Evolutionary conservation across 2,113 vertebrate species (phyloP).

Genomic region (Reinhardtius hippoglossoides): DNA sequence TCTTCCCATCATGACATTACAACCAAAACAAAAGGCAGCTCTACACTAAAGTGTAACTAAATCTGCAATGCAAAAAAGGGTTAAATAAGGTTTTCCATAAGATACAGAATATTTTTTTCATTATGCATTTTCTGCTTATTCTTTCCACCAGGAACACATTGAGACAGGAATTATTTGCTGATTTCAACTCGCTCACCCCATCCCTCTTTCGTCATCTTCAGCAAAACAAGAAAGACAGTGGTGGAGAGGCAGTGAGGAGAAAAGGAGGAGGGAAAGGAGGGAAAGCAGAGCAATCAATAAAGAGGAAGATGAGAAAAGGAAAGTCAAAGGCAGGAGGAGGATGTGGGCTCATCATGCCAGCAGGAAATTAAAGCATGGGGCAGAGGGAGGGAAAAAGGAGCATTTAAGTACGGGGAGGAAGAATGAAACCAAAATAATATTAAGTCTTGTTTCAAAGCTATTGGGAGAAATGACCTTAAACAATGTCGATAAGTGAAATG

Average conservation of each 20-base stretch:
- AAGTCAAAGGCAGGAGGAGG: slow-evolving; percentile 32
- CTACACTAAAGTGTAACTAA: slow-evolving; percentile 95
- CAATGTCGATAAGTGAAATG: slow-evolving; percentile 51
- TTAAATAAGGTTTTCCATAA: slow-evolving; percentile 94
- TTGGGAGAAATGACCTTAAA: slow-evolving; percentile 23
- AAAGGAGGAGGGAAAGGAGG: slow-evolving; percentile 11
- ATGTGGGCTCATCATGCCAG: slow-evolving; percentile 41
- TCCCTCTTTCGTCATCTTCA: slow-evolving; percentile 36
- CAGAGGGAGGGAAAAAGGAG: slow-evolving; percentile 27
- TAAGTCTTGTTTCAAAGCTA: slow-evolving; percentile 38
- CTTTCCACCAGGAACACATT: slow-evolving; percentile 86
- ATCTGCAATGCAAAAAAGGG: slow-evolving; percentile 91
- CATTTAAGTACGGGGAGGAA: slow-evolving; percentile 35
- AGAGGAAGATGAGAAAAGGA: slow-evolving; percentile 46
- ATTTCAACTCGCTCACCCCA: slow-evolving; percentile 46
- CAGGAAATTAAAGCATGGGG: slow-evolving; percentile 49
- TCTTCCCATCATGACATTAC: slow-evolving; percentile 74
- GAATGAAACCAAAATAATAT: slow-evolving; percentile 30
- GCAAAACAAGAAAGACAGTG: slow-evolving; percentile 23
- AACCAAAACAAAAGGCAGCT: slow-evolving; percentile 90
- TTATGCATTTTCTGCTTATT: slow-evolving; percentile 55
- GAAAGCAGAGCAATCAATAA: slow-evolving; percentile 60
- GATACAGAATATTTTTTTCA: slow-evolving; percentile 91
- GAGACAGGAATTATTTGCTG: slow-evolving; percentile 65
- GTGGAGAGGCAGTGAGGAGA: neutral